These are phyloP conservation scores for Aethes cnicana DNA, from an alignment of 2,888 invertebrate species.

Conservation along the genomic window DNA sequence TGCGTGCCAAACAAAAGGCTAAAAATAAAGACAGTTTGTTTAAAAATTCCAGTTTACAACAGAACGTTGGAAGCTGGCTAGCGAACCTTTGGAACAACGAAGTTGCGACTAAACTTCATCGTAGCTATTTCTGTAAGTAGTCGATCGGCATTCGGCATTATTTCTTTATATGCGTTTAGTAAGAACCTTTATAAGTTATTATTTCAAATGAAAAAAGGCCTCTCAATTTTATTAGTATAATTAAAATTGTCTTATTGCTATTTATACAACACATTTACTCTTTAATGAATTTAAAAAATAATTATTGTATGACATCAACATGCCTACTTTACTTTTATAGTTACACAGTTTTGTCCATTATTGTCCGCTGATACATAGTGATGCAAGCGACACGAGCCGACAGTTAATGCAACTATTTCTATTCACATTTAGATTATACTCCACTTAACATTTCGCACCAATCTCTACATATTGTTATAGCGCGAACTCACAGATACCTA, in stretches of 20 bases:
- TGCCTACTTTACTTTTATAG: neutral
- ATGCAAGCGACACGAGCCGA: neutral
- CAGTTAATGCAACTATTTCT: conserved; percentile 2
- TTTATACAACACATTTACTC: too few relatives aligned
- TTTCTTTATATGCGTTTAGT: too few relatives aligned
- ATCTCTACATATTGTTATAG: neutral
- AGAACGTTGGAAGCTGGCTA: conserved; percentile 1
- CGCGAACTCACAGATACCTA: neutral
- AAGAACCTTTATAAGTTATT: too few relatives aligned
- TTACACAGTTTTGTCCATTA: neutral
- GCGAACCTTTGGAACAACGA: neutral
- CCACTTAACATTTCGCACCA: neutral
- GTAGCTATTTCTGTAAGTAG: neutral
- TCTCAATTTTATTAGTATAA: too few relatives aligned
- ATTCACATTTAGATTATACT: conserved; percentile 1
- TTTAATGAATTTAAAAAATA: too few relatives aligned
- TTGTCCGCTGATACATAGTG: neutral
- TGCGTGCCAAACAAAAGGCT: conserved; percentile 22
- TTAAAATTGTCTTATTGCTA: too few relatives aligned
- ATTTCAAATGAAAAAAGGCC: too few relatives aligned
- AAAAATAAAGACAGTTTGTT: conserved; percentile 27
- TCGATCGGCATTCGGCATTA: too few relatives aligned
- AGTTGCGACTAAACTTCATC: neutral
- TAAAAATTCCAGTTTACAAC: conserved; percentile 27
- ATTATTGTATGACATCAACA: too few relatives aligned